Evolutionary conservation across 2,797 vertebrate species (phyloP), one percentile per base, ranked within the genome.

Genomic region (Danio aesculapii): DNA sequence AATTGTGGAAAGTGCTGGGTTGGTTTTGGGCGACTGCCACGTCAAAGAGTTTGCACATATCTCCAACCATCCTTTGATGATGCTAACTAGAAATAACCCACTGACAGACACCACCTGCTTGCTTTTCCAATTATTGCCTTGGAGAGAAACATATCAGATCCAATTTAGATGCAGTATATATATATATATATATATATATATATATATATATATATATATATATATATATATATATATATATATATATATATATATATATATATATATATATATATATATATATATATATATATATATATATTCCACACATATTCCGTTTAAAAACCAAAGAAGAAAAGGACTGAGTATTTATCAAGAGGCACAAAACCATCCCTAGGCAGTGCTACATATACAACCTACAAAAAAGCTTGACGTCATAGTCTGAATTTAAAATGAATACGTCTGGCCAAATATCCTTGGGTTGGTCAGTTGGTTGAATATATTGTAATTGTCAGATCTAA

Each of bases 271-370:
- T 30, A 30, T 30, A 30, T 8, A 30, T 30, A 30, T 30, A 30
- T 71, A 70, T 17, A 62, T 78, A 41, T 30, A 30, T 30, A 30
- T 30, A 30, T 30, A 30, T 30, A 30, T 30, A 30, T 30, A 30
- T 8, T 77, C 17, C 13, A 46, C 49, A 78, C 59, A 53, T 70
- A 19, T 55, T 72, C 77, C 44, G 6, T 58, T 74, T 66, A 2
- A 50, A 43, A 74, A 74, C 79, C 79, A 81, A 81, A 74, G 70
- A 77, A 30, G 30, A 62, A 77, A 12, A 46, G 55, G 50, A 66
- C 21, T 14, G 30, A 66, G 59, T 21, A 30, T 58, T 64, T 4
- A 17, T 80, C 19, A 64, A 39, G 19, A 21, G 44, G 43, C 16
- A n/a, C 58, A 52, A 9, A 50, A 62, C 43, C 41, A 43, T 52